phyloP scores from a whole-genome alignment of 2,888 invertebrate genomes.

The Cybosia mesomella region DNA sequence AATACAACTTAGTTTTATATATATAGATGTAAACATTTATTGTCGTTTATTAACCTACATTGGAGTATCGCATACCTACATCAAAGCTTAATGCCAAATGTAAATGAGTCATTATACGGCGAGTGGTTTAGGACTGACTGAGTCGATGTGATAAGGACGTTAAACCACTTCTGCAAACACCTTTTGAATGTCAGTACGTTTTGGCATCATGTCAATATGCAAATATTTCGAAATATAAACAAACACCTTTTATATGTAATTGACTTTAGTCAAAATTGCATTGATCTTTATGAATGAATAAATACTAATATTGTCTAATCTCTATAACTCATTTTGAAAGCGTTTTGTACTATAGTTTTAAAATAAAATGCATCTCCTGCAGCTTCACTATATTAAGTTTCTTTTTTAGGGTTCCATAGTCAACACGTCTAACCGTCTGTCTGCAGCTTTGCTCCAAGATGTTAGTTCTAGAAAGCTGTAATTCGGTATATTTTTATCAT shows the following conservation, averaged over 20 bases:
- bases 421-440: too few species aligned
- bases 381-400: background rate
- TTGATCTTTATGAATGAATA: background rate
- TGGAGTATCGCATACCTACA: background rate
- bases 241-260: slow-evolving; percentile 3
- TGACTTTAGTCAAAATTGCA: slow-evolving; percentile 1
- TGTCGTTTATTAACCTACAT: background rate
- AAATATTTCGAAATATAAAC: slow-evolving; percentile 21
- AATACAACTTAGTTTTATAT: too few species aligned
- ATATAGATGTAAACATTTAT: background rate
- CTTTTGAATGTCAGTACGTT: slow-evolving; percentile 12
- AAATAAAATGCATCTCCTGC: background rate
- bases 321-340: background rate
- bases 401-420: background rate
- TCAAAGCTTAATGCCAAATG: slow-evolving; percentile 12
- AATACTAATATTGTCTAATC: background rate
- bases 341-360: background rate
- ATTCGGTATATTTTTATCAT: too few species aligned
- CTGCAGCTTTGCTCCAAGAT: too few species aligned
- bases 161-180: slow-evolving; percentile 12
- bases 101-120: slow-evolving; percentile 18
- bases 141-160: slow-evolving; percentile 15
- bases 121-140: slow-evolving; percentile 9
- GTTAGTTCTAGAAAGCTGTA: too few species aligned
- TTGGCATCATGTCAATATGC: slow-evolving; percentile 17